A percentile compares a stretch with the other conserved stretches of the same genome.
phyloP scores from a whole-genome alignment of 1,140 invertebrate species.

The Lepidotrigona ventralis region DNA sequence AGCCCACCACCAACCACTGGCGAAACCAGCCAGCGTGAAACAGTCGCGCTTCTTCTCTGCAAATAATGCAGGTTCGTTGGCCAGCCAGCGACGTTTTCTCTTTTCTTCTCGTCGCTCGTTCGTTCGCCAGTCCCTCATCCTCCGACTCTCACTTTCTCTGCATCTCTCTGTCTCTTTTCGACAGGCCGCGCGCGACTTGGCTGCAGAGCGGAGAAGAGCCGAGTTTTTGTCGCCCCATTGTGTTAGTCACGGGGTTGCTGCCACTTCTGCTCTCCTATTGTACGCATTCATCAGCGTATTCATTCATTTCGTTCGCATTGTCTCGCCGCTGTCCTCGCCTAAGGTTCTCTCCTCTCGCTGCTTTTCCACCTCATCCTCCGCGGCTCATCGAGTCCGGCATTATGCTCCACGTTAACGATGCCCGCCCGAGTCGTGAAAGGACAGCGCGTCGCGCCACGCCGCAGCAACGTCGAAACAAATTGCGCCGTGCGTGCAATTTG shows the following conservation, averaged over 20 bases:
- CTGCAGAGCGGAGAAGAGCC: constrained; percentile 64
- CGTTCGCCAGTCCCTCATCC: neutral
- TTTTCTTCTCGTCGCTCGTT: neutral
- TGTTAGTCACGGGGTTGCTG: constrained; percentile 66
- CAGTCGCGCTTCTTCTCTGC: constrained; percentile 58
- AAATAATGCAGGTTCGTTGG: constrained; percentile 66
- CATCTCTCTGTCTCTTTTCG: constrained; percentile 33
- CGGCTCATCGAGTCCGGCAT: constrained; percentile 62
- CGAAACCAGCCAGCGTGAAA: constrained; percentile 55
- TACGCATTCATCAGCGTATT: constrained; percentile 78
- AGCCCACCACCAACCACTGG: neutral
- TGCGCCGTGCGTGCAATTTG: constrained; percentile 29
- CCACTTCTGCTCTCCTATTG: constrained; percentile 73
- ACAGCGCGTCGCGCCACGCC: constrained; percentile 5
- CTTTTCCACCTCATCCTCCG: constrained; percentile 41
- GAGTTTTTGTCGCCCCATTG: constrained; percentile 78
- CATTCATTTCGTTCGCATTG: constrained; percentile 77
- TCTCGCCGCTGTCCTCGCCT: constrained; percentile 74
- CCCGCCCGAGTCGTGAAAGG: constrained; percentile 55
- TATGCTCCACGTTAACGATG: constrained; percentile 64
- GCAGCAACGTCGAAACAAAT: constrained; percentile 35
- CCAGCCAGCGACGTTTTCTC: constrained; percentile 40
- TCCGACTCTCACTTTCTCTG: constrained; percentile 47
- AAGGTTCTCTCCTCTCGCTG: constrained; percentile 63
- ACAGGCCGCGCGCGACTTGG: constrained; percentile 63